phyloP scores from a whole-genome alignment of 2,888 invertebrate genomes.

The Tetramorium bicarinatum region DNA sequence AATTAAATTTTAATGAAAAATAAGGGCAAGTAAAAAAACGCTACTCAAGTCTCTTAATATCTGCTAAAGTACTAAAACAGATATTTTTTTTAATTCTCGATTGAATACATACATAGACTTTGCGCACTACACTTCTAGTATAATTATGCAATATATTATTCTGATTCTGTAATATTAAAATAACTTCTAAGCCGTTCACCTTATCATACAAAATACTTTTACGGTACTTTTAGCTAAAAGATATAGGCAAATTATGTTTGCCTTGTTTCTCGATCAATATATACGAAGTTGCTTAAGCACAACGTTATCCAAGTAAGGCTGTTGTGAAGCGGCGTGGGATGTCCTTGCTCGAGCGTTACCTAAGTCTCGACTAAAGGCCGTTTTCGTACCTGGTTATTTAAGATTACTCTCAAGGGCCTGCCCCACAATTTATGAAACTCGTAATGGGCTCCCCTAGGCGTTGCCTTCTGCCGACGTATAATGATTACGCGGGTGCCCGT shows the following conservation, averaged over 20 bases:
- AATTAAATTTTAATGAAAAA: not conserved
- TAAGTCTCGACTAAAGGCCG: constrained; percentile 65
- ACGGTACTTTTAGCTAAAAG: not conserved
- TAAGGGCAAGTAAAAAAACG: not conserved
- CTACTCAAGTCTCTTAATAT: not conserved
- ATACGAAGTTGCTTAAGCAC: constrained; percentile 44
- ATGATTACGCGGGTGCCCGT: constrained; percentile 67
- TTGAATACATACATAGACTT: not conserved
- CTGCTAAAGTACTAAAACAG: not conserved
- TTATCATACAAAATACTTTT: not conserved
- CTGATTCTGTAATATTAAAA: constrained; percentile 1
- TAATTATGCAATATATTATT: constrained; percentile 2
- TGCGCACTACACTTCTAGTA: not conserved
- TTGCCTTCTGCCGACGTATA: constrained; percentile 70
- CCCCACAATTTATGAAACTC: constrained; percentile 73
- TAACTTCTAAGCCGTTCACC: not conserved
- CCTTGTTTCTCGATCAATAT: constrained; percentile 34
- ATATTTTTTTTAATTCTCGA: not conserved
- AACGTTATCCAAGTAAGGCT: constrained; percentile 45
- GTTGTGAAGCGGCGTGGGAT: constrained; percentile 40
- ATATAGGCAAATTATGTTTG: not conserved
- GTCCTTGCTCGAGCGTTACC: constrained; percentile 51
- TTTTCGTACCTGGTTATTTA: constrained; percentile 75
- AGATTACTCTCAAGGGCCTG: constrained; percentile 70
- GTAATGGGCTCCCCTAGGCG: constrained; percentile 73